A percentile compares a stretch with the other conserved stretches of the same genome.
Evolutionary conservation across 2,113 vertebrate species (phyloP).

Genomic region (Onychostoma macrolepis): DNA sequence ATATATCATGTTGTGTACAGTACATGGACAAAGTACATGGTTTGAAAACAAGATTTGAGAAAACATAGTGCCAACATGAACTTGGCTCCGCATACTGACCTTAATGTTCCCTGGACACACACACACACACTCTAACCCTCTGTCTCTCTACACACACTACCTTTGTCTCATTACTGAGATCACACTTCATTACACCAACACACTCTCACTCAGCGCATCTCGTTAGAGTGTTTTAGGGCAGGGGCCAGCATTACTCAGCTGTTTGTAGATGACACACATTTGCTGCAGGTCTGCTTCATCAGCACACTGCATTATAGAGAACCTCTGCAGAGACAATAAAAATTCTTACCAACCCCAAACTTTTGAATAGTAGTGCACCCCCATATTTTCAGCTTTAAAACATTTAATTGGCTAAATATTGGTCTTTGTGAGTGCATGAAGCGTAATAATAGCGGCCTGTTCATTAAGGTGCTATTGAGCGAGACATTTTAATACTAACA

Average conservation of each 20-base stretch:
- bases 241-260: conserved; percentile 34
- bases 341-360: neutral
- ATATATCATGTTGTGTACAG: neutral
- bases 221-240: neutral
- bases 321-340: conserved; percentile 50
- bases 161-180: conserved; percentile 17
- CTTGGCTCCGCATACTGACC: neutral
- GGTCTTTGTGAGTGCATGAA: neutral
- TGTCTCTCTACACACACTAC: neutral
- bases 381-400: neutral
- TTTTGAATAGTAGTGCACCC: neutral
- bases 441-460: neutral
- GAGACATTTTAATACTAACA: too few species aligned
- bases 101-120: neutral
- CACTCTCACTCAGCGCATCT: conserved; percentile 29
- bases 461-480: too few species aligned
- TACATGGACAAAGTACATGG: neutral
- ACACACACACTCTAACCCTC: neutral
- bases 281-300: conserved; percentile 59
- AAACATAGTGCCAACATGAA: neutral
- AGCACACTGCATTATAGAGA: conserved; percentile 57
- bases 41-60: neutral
- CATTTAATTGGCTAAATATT: neutral
- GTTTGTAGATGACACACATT: conserved; percentile 65
- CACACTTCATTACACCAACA: conserved; percentile 21